These are phyloP conservation scores for Okamejei kenojei DNA, from an alignment of 2,797 vertebrate species.

Conservation along the genomic window DNA sequence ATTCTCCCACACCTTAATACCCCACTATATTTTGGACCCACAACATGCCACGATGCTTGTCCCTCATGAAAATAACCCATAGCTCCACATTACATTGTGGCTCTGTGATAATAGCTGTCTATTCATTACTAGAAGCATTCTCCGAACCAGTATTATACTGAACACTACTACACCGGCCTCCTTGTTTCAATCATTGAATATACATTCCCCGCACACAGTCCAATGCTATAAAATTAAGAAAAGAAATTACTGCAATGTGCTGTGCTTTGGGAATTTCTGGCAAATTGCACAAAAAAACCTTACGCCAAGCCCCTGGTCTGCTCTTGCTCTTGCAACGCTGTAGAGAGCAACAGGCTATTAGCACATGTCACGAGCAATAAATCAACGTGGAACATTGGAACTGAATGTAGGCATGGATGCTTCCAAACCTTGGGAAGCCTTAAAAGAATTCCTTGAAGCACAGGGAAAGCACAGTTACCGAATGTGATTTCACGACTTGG, in stretches of 20 bases:
- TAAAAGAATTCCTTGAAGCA: not conserved
- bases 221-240: not conserved
- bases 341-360: not conserved
- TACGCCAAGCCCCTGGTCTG: not conserved
- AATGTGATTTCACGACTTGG: not conserved
- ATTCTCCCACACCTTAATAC: not conserved
- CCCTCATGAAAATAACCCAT: not conserved
- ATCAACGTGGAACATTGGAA: not conserved
- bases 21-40: not conserved
- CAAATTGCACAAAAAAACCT: conserved; percentile 8
- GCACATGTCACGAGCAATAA: not conserved
- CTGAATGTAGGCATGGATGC: not conserved
- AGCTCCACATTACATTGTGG: not conserved
- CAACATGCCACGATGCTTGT: no score
- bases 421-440: not conserved
- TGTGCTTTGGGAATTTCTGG: not conserved
- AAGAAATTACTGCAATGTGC: not conserved
- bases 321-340: not conserved
- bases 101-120: not conserved
- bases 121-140: not conserved
- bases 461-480: not conserved
- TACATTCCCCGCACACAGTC: not conserved
- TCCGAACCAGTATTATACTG: not conserved
- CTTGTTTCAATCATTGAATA: not conserved
- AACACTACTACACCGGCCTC: not conserved